A percentile compares a stretch with the other conserved stretches of the same genome.
Conservation (phyloP, 2,888 invertebrate species). For the Drosophila kanekoi region DNA sequence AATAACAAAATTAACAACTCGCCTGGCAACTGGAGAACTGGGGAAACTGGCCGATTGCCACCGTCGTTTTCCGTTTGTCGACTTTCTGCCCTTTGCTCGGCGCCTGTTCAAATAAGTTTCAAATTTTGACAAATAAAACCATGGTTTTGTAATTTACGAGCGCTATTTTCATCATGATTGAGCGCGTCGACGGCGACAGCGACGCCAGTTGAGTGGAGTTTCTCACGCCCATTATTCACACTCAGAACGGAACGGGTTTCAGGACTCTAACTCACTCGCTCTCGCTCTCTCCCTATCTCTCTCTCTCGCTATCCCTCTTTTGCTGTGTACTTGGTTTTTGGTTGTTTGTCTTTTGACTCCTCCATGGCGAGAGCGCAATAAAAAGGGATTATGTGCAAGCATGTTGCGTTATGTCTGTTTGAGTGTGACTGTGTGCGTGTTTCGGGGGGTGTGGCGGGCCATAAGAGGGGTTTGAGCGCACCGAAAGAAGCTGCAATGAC, state of each 20-base stretch:
- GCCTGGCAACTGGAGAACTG: conserved; percentile 46
- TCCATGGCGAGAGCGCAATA: conserved; percentile 64
- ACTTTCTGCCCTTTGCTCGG: conserved; percentile 65
- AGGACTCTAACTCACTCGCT: conserved; percentile 41
- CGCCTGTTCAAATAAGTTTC: conserved; percentile 85
- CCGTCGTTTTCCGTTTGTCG: conserved; percentile 23
- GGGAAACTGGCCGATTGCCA: conserved; percentile 21
- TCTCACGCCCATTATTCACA: conserved; percentile 55
- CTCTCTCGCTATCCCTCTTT: conserved; percentile 2
- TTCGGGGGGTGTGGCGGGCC: conserved; percentile 7
- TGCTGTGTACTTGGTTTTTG: background rate
- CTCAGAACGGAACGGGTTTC: conserved; percentile 36
- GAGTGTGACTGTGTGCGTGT: conserved; percentile 23
- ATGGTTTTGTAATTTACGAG: conserved; percentile 84
- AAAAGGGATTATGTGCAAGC: conserved; percentile 68
- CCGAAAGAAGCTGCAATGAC: conserved; percentile 69
- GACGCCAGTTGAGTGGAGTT: conserved; percentile 32
- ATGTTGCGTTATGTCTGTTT: conserved; percentile 31
- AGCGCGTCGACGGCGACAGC: conserved; percentile 29
- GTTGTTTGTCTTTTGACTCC: conserved; percentile 26
- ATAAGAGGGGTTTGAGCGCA: conserved; percentile 21
- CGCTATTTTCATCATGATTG: conserved; percentile 68
- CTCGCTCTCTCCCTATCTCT: conserved; percentile 5
- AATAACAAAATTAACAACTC: conserved; percentile 46
- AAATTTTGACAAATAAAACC: conserved; percentile 85